These are phyloP conservation scores for Xestobium rufovillosum DNA, from an alignment of 2,888 invertebrate genomes.

Conservation along the genomic window DNA sequence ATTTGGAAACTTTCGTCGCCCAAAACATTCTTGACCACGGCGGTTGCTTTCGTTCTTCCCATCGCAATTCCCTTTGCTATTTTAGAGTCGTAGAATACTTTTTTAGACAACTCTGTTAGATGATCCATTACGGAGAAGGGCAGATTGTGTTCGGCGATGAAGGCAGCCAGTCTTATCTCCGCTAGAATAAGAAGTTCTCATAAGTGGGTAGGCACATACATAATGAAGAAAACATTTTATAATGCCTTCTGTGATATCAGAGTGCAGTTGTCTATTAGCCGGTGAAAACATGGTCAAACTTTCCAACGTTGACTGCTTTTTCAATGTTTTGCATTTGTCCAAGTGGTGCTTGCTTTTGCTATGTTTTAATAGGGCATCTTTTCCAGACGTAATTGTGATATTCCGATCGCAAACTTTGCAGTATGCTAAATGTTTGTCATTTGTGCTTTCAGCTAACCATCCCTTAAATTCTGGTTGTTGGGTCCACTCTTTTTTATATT, in stretches of 20 bases:
- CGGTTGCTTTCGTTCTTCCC: constrained; percentile 8
- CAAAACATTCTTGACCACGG: neutral
- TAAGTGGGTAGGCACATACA: too few relatives aligned
- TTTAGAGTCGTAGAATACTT: constrained; percentile 12
- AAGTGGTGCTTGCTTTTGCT: constrained; percentile 8
- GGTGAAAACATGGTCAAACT: constrained; percentile 4
- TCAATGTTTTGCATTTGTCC: constrained; percentile 8
- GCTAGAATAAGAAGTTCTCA: constrained; percentile 2
- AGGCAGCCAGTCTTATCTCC: constrained; percentile 4
- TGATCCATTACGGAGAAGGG: constrained; percentile 16
- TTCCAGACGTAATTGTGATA: constrained; percentile 15
- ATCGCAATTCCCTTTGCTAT: constrained; percentile 10
- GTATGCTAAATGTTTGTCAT: constrained; percentile 11
- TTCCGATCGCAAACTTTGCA: constrained; percentile 15
- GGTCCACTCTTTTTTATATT: too few relatives aligned
- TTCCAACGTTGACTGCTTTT: too few relatives aligned
- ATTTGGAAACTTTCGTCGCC: constrained; percentile 8
- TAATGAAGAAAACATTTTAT: constrained; percentile 9
- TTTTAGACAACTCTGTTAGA: constrained; percentile 21
- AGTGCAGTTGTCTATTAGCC: too few relatives aligned
- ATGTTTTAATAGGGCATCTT: constrained; percentile 17
- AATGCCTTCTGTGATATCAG: constrained; percentile 9
- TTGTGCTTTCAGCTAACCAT: constrained; percentile 10
- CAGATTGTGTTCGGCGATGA: constrained; percentile 13
- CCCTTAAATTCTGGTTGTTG: too few relatives aligned